Percentiles rank a stretch among this genome's conserved stretches.
These are phyloP conservation scores for Tipula unca DNA, from an alignment of 2,888 invertebrate species.

Conservation along the genomic window DNA sequence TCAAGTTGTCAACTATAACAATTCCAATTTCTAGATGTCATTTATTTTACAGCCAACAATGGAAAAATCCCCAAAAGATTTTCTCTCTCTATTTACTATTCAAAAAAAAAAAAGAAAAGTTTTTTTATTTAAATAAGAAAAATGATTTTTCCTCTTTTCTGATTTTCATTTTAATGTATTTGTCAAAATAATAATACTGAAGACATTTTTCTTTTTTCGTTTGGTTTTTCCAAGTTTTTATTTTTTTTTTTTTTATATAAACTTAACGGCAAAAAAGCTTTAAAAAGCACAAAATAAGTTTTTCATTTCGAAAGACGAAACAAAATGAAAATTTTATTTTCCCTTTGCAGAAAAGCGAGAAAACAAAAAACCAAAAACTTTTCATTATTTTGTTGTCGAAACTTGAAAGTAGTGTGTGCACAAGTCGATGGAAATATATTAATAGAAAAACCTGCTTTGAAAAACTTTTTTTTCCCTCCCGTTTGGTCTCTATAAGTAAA, in stretches of 20 bases:
- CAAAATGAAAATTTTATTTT: not conserved
- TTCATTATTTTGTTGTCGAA: not conserved
- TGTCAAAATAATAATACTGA: not conserved
- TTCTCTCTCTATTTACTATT: slow-evolving; percentile 14
- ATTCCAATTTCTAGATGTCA: slow-evolving; percentile 4
- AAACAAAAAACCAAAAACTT: not conserved
- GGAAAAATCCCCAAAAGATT: not conserved
- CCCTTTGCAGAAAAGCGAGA: not conserved
- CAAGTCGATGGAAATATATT: not conserved
- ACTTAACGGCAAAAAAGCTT: not conserved
- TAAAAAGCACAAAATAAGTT: not conserved
- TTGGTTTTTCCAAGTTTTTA: not conserved
- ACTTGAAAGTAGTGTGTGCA: not conserved
- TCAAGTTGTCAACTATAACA: not conserved
- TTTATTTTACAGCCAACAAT: slow-evolving; percentile 8
- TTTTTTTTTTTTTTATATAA: not conserved
- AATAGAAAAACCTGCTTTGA: not conserved
- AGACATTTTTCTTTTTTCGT: not conserved
- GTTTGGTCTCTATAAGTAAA: not conserved
- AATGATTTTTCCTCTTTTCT: not conserved
- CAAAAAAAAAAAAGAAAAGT: not conserved
- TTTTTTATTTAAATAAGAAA: not conserved
- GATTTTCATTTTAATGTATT: not conserved
- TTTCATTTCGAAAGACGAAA: not conserved
- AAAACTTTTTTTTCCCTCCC: not conserved